Base-by-base conservation (phyloP, 1,140 invertebrate species). In the Platyscapa corneri region DNA sequence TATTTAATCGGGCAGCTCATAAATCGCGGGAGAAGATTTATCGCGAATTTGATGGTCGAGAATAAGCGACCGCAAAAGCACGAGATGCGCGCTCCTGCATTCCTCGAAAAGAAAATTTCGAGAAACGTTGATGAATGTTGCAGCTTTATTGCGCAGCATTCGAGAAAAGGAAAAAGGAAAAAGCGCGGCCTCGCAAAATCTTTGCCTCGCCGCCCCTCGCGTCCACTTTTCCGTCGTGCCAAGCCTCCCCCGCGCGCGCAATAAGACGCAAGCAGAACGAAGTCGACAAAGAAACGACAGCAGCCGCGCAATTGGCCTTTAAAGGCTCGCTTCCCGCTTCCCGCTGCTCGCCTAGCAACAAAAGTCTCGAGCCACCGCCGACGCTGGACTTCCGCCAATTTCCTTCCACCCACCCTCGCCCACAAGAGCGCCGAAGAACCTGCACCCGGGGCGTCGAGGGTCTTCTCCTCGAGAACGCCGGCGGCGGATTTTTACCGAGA, bases 321-420 rank as follows among this genome's bases (percentile, higher is more conserved):
- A 84, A 84, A 79, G 32, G 42, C 83, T 20, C 7, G 60, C 42
- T 76, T 34, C 74, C 67, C 8, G 53, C 12, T 23, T 34, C 74
- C 67, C 8, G 53, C 12, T 23, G 53, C 37, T 75, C 49, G 84
- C 78, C 56, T 82, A 82, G 84, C 46, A 86, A 86, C 84, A 77
- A 86, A 82, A 81, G 84, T 85, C 34, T 20, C 87, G 88, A 83
- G 86, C 85, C 86, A 70, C 82, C 81, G 34, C 83, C 72, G 67
- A 78, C 74, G 82, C 88, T 90, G 89, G 89, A 89, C 86, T 88
- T 87, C 70, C 87, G 89, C 89, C 89, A 90, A 90, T 88, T 88
- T 85, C 75, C 70, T 34, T 56, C 34, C 42, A 3, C 37, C n/a
- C 23, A 23, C 23, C 37, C 39, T 3, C 82, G 32, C 34, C 46